A percentile compares a stretch with the other conserved stretches of the same genome.
These are phyloP conservation scores for Epicauta chinensis DNA, from an alignment of 1,140 invertebrate genomes.

Conservation along the genomic window DNA sequence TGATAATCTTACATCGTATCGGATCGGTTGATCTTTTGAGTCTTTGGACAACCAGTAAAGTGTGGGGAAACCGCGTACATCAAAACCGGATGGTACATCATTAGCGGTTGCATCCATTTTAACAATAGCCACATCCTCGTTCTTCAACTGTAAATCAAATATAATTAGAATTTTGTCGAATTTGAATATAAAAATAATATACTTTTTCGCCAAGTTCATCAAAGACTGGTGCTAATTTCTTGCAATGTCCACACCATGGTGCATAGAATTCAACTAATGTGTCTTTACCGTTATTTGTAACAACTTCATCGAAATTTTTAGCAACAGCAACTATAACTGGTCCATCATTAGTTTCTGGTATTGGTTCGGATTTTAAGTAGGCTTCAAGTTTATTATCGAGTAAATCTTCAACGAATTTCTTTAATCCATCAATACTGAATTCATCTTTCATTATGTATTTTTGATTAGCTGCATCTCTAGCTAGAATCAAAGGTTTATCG, in stretches of 20 bases:
- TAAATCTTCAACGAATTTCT: constrained; percentile 84
- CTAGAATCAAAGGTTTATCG: constrained; percentile 86
- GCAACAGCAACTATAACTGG: constrained; percentile 89
- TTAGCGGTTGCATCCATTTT: constrained; percentile 99
- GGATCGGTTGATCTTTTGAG: constrained; percentile 70
- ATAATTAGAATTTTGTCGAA: not conserved
- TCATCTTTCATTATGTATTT: constrained; percentile 89
- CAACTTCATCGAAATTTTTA: constrained; percentile 95
- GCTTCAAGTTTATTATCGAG: constrained; percentile 78
- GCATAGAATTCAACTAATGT: constrained; percentile 97
- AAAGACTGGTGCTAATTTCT: constrained; percentile 87
- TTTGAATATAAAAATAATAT: constrained; percentile 14
- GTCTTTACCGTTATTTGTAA: constrained; percentile 87
- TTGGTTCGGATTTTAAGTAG: constrained; percentile 91
- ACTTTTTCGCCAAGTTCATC: constrained; percentile 92
- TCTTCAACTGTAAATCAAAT: constrained; percentile 54
- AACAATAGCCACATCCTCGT: constrained; percentile 88
- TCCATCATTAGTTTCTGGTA: constrained; percentile 80
- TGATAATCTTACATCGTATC: constrained; percentile 70
- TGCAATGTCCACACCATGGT: constrained; percentile 99
- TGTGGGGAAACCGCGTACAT: constrained; percentile 96
- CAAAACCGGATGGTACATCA: constrained; percentile 88
- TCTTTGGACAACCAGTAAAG: constrained; percentile 92
- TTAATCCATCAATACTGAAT: constrained; percentile 85
- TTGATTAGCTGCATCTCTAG: constrained; percentile 71